phyloP scores from a whole-genome alignment of 2,888 invertebrate species.

The Dorcus parallelipipedus region DNA sequence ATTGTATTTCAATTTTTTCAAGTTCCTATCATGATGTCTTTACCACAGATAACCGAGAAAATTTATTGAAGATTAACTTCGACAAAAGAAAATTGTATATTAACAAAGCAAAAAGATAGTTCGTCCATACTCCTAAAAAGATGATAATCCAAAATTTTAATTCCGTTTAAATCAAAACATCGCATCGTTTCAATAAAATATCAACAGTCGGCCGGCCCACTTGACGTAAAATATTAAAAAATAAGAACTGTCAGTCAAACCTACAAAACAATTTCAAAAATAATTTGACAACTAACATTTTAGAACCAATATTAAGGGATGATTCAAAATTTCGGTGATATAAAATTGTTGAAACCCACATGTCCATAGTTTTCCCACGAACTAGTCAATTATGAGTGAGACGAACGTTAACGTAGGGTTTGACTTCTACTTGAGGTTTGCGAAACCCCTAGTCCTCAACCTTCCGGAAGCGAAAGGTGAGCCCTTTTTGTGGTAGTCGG shows the following conservation, averaged over 20 bases:
- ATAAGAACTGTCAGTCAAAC: slow-evolving; percentile 13
- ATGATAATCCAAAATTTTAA: too few relatives aligned
- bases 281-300: slow-evolving; percentile 20
- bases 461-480: slow-evolving; percentile 43
- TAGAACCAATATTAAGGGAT: slow-evolving; percentile 16
- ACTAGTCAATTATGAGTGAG: not conserved
- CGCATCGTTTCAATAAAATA: not conserved
- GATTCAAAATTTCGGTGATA: slow-evolving; percentile 24
- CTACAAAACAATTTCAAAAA: slow-evolving; percentile 18
- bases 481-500: not conserved
- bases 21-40: too few relatives aligned
- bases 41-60: too few relatives aligned
- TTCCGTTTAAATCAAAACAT: too few relatives aligned
- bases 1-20: too few relatives aligned
- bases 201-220: not conserved
- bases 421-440: slow-evolving; percentile 47
- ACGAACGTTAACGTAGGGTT: slow-evolving; percentile 33
- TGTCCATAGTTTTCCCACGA: slow-evolving; percentile 2
- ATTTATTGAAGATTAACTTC: too few relatives aligned
- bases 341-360: slow-evolving; percentile 10
- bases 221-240: not conserved
- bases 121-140: too few relatives aligned
- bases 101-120: too few relatives aligned
- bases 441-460: slow-evolving; percentile 46
- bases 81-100: too few relatives aligned